Evolutionary conservation across 2,797 vertebrate genomes (phyloP).

Genomic region (Catharus ustulatus): DNA sequence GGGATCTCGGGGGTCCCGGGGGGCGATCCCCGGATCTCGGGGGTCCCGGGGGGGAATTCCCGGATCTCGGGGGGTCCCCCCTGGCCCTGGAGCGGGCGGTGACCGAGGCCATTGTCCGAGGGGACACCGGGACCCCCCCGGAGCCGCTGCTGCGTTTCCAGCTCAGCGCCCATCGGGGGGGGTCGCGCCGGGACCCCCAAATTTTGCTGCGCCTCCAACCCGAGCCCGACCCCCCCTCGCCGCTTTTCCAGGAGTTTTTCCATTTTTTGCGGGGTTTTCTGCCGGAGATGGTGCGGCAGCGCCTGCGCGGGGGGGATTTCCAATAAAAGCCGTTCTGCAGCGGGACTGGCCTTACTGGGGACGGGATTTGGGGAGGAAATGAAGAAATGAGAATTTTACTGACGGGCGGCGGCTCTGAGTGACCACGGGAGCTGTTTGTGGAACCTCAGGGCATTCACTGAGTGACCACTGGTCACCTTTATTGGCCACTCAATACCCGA

Average conservation of each 20-base stretch:
- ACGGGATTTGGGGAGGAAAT: not conserved
- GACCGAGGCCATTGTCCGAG: not conserved
- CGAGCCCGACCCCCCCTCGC: not conserved
- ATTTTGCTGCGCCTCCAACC: not conserved
- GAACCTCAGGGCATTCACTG: not conserved
- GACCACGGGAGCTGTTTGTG: fast-evolving
- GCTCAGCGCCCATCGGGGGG: not conserved
- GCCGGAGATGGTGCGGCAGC: not conserved
- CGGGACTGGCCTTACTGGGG: fast-evolving
- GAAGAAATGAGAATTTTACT: too few relatives aligned
- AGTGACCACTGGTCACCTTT: too few relatives aligned
- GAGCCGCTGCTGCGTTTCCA: not conserved
- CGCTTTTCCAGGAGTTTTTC: not conserved
- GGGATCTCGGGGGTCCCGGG: too few relatives aligned
- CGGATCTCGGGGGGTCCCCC: not conserved
- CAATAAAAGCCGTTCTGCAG: not conserved
- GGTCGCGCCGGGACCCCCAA: not conserved
- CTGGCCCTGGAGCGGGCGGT: not conserved
- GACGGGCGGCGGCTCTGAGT: fast-evolving
- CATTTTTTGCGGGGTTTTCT: not conserved
- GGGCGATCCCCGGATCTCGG: too few relatives aligned
- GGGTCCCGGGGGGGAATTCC: too few relatives aligned
- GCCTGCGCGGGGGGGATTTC: not conserved
- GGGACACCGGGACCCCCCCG: not conserved
- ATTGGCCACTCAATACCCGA: too few relatives aligned